Evolutionary conservation across 2,797 vertebrate species (phyloP).

Genomic region (Myiotriccus ornatus): DNA sequence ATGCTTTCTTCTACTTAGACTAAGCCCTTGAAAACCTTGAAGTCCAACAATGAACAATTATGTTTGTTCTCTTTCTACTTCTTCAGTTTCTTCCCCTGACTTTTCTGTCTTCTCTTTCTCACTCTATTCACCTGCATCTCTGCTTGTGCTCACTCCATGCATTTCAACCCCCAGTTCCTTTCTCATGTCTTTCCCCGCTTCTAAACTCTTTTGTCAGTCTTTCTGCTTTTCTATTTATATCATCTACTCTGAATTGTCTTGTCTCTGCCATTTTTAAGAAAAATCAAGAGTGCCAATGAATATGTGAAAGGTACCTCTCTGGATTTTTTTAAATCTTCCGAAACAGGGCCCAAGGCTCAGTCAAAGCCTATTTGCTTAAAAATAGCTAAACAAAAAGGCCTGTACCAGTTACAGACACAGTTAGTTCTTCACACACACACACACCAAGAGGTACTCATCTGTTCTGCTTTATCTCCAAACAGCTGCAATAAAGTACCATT

Average conservation of each 20-base stretch:
- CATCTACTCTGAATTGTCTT: not conserved
- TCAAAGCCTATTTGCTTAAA: constrained; percentile 38
- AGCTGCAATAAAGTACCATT: not conserved
- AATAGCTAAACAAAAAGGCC: constrained; percentile 14
- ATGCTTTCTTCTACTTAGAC: not conserved
- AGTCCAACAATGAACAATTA: not conserved
- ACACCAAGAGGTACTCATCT: not conserved
- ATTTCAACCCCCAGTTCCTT: not conserved
- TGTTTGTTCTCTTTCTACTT: not conserved
- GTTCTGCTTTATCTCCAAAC: not conserved
- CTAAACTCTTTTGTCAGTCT: not conserved
- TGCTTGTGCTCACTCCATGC: not conserved
- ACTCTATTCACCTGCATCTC: not conserved
- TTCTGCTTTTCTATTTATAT: not conserved
- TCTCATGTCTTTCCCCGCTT: not conserved
- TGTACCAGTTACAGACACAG: not conserved
- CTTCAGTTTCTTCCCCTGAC: not conserved
- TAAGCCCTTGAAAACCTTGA: not conserved
- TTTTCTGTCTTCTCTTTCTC: not conserved
- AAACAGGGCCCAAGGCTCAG: constrained; percentile 25
- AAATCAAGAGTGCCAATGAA: constrained; percentile 25
- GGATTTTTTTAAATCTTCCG: not conserved
- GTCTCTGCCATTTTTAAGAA: constrained; percentile 10
- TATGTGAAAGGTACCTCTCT: constrained; percentile 5
- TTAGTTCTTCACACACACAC: not conserved